Evolutionary conservation across 2,797 vertebrate species (phyloP), one percentile per base, ranked within the genome.

Genomic region (Eupleurogrammus muticus): DNA sequence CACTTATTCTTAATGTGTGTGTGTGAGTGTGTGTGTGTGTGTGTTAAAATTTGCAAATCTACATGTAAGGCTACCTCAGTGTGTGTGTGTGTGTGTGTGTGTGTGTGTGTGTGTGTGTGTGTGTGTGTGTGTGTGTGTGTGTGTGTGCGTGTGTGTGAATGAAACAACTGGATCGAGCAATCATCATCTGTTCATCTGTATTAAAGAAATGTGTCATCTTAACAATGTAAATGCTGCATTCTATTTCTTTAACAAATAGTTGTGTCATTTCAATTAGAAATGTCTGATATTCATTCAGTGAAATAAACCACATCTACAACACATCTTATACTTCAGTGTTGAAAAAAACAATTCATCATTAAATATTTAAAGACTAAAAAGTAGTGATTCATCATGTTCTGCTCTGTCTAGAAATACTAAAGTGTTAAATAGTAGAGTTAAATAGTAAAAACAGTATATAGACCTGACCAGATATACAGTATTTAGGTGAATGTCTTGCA

Each of bases 281-380:
- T 28, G 28, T 28, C 3, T 28, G 28, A 28, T 28, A 40, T 44
- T 44, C 10, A 66, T 75, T 51, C 6, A 66, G 24, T 48, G 42
- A 49, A 80, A 81, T 83, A 83, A 86, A 85, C 16, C 52, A 60
- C 8, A 2, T 28, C 9, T 40, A 52, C 13, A 28, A n/a, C 34
- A 19, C 24, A 40, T 23, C 38, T 50, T 28, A 17, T 49, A 13
- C 0, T 61, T 10, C 12, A 24, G 13, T 49, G 19, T 16, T 49
- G 9, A 5, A 21, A n/a, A 66, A 4, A 14, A 23, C 40, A 59
- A 4, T 36, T 51, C 9, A 40, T 68, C n/a, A 38, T 57, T 19
- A 34, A 24, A 48, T 6, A 57, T 67, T 46, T 19, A 51, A 47
- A 47, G 13, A 61, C 2, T 4, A 13, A 8, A 13, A 32, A 53